Conservation (phyloP, 1,140 invertebrate genomes). For the Anastrepha ludens region DNA sequence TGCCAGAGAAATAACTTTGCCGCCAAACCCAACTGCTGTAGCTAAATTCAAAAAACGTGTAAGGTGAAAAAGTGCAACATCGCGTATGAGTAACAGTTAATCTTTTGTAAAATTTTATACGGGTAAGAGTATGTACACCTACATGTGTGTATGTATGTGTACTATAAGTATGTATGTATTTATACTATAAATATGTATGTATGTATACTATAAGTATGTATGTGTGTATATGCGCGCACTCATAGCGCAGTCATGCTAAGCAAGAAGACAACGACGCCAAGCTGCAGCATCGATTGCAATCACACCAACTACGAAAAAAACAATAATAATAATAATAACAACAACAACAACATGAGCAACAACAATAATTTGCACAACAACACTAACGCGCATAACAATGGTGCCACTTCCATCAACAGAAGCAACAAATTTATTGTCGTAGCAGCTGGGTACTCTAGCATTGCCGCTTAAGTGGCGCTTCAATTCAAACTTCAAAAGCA, state of each 20-base stretch:
- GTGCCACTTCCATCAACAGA: not conserved
- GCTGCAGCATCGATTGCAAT: conserved; percentile 43
- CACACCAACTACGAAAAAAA: not conserved
- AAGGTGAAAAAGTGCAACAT: not conserved
- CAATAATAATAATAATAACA: not conserved
- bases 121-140: not conserved
- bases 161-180: too few relatives aligned
- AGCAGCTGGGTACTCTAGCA: not conserved
- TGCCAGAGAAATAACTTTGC: too few relatives aligned
- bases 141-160: not conserved
- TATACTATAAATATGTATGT: too few relatives aligned
- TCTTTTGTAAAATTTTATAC: conserved; percentile 10
- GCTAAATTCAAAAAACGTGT: not conserved
- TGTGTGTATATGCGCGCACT: not conserved
- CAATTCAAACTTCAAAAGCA: conserved; percentile 47
- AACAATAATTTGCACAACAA: not conserved
- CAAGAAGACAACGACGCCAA: not conserved
- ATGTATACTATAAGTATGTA: too few relatives aligned
- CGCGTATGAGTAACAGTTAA: conserved; percentile 25
- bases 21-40: not conserved
- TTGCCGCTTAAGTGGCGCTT: conserved; percentile 42
- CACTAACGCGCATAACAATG: not conserved
- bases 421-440: conserved; percentile 33
- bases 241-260: not conserved
- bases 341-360: not conserved